A percentile compares a stretch with the other conserved stretches of the same genome.
Conservation (phyloP, 2,797 vertebrate genomes). For the Rhinoraja longicauda region DNA sequence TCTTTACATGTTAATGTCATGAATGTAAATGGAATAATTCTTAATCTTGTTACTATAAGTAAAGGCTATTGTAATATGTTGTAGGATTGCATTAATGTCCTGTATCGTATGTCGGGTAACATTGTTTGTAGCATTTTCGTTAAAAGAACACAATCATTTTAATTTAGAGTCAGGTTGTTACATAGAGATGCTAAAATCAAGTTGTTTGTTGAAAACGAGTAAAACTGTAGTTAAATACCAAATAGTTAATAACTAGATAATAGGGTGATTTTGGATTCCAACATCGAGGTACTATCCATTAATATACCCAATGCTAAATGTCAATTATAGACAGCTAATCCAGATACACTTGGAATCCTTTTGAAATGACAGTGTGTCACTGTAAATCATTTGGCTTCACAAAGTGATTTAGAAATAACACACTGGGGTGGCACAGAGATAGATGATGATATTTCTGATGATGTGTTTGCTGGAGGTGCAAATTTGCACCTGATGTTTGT, state of each 20-base stretch:
- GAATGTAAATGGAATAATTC: no score
- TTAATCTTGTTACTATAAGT: no score
- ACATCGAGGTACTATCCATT: not conserved
- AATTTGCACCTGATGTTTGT: not conserved
- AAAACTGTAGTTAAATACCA: not conserved
- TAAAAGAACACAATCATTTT: not conserved
- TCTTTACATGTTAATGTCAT: no score
- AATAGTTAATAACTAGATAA: not conserved
- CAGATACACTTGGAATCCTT: no score
- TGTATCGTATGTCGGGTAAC: no score
- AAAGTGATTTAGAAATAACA: not conserved
- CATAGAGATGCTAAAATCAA: not conserved
- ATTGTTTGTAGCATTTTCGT: no score
- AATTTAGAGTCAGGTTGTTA: not conserved
- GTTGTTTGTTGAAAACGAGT: not conserved
- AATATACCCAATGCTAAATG: not conserved
- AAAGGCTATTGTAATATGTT: no score
- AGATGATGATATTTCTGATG: slow-evolving; percentile 1
- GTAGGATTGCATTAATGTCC: no score
- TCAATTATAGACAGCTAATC: not conserved
- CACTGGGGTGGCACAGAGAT: not conserved
- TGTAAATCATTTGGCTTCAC: not conserved
- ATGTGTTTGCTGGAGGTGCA: not conserved
- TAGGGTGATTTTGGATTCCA: not conserved
- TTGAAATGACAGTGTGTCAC: not conserved